These are phyloP conservation scores for Drosophila mercatorum DNA, from an alignment of 2,888 invertebrate genomes.

Conservation along the genomic window DNA sequence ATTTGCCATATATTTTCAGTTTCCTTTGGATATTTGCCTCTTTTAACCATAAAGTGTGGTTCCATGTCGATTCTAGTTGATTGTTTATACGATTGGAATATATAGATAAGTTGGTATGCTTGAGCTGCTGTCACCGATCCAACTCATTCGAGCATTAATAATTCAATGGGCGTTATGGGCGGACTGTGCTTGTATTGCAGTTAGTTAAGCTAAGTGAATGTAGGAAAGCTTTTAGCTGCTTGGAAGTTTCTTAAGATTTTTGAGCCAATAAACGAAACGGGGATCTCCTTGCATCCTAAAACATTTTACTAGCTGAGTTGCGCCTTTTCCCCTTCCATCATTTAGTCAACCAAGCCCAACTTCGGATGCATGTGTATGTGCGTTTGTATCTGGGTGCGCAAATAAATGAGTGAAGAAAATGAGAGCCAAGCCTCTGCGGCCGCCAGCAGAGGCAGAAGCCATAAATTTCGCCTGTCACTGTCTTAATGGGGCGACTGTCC, in stretches of 20 bases:
- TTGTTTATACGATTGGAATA: neutral
- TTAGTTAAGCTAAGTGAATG: neutral
- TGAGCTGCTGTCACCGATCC: neutral
- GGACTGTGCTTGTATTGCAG: neutral
- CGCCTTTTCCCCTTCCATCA: slow-evolving; percentile 13
- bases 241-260: slow-evolving; percentile 1
- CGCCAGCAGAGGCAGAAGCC: slow-evolving; percentile 54
- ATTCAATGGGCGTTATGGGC: too few species aligned
- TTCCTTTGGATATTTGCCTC: neutral
- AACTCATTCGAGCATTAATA: neutral
- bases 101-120: neutral
- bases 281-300: slow-evolving; percentile 25
- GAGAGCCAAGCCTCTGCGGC: slow-evolving; percentile 64
- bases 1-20: neutral
- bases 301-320: slow-evolving; percentile 31
- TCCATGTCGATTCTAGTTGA: neutral
- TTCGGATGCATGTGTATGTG: slow-evolving; percentile 18
- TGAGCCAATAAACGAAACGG: slow-evolving; percentile 2
- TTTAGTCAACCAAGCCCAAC: slow-evolving; percentile 9
- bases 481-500: slow-evolving; percentile 81
- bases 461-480: slow-evolving; percentile 83
- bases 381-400: slow-evolving; percentile 43
- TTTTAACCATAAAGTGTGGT: neutral
- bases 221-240: neutral
- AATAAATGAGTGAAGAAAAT: slow-evolving; percentile 67